Conservation (phyloP, 2,797 vertebrate genomes). For the Sylvia borin region DNA sequence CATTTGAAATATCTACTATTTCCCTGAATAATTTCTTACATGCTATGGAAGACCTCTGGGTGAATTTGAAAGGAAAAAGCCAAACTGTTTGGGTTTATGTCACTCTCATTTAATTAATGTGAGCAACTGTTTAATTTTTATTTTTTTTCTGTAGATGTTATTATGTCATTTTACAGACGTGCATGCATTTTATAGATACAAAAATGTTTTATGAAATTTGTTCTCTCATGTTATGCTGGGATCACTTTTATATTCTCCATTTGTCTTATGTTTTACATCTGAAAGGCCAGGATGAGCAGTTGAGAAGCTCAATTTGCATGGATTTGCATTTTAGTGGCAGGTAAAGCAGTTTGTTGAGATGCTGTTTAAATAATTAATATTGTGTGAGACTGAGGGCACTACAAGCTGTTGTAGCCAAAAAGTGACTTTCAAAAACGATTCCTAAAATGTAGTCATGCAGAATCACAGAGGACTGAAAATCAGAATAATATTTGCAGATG, state of each 20-base stretch:
- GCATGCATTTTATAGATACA: background rate
- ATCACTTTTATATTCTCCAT: background rate
- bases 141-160: background rate
- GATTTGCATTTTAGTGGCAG: background rate
- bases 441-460: background rate
- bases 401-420: background rate
- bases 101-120: background rate
- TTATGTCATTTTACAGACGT: background rate
- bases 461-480: background rate
- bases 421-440: background rate
- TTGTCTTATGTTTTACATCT: background rate
- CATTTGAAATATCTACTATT: background rate
- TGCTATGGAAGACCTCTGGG: background rate
- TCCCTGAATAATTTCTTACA: background rate
- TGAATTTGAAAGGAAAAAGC: background rate
- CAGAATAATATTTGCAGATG: background rate
- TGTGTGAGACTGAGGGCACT: background rate
- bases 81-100: background rate
- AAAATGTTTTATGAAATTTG: background rate
- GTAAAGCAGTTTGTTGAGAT: background rate
- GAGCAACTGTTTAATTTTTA: background rate
- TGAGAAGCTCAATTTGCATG: background rate
- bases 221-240: background rate
- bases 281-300: background rate
- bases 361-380: background rate